Evolutionary conservation across 2,113 vertebrate genomes (phyloP).

Genomic region (Bubo blakistoni): DNA sequence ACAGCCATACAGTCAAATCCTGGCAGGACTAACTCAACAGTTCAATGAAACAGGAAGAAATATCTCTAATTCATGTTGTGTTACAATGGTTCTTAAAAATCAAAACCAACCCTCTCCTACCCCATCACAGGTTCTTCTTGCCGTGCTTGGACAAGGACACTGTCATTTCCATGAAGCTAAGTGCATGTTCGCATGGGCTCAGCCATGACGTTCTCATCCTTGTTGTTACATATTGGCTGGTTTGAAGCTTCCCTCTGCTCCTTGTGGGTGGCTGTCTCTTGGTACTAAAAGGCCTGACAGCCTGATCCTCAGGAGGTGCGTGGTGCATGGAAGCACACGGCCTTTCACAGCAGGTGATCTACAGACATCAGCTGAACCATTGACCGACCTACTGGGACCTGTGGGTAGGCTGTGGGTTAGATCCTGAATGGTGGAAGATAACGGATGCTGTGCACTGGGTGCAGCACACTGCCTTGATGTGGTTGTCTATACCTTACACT

Average conservation of each 20-base stretch:
- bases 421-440: rapidly evolving
- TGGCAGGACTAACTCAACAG: not conserved
- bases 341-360: not conserved
- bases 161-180: not conserved
- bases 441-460: not conserved
- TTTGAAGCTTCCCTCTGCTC: not conserved
- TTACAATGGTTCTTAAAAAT: not conserved
- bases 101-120: not conserved
- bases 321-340: rapidly evolving
- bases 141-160: not conserved
- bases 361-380: not conserved
- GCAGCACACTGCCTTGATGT: no score
- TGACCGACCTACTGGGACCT: not conserved
- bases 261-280: not conserved
- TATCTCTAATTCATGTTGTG: not conserved
- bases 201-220: not conserved
- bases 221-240: not conserved
- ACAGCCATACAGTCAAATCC: not conserved
- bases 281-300: not conserved
- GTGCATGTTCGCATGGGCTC: rapidly evolving
- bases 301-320: not conserved
- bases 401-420: not conserved
- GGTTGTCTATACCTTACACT: not conserved
- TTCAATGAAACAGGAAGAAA: not conserved
- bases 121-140: not conserved